Conservation (phyloP, 1,140 invertebrate species). For the Dreissena rostriformis region DNA sequence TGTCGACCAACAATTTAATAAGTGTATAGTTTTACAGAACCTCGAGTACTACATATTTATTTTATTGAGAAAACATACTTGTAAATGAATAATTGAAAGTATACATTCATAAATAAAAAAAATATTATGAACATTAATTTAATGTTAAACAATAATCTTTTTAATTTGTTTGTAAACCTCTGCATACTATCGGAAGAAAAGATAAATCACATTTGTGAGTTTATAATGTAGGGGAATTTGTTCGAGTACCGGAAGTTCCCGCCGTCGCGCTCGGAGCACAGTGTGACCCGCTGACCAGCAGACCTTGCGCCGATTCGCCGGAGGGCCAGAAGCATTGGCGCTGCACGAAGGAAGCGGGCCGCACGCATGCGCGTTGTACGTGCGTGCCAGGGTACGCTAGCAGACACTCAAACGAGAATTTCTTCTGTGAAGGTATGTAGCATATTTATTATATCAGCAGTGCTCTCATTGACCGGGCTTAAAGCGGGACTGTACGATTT, state of each 20-base stretch:
- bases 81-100: too few relatives aligned
- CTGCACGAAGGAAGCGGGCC: conserved; percentile 18
- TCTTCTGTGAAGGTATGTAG: conserved; percentile 29
- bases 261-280: not conserved
- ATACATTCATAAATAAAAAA: too few relatives aligned
- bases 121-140: too few relatives aligned
- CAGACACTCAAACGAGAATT: conserved; percentile 11
- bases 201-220: too few relatives aligned
- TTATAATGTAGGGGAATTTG: conserved; percentile 7
- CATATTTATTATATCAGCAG: too few relatives aligned
- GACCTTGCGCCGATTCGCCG: not conserved
- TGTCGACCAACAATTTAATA: too few relatives aligned
- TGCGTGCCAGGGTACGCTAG: conserved; percentile 51
- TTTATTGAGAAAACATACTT: too few relatives aligned
- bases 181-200: not conserved
- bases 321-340: conserved; percentile 32
- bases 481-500: too few relatives aligned
- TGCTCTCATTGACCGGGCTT: too few relatives aligned
- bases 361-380: conserved; percentile 14
- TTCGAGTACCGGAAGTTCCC: not conserved
- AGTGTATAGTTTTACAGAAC: too few relatives aligned
- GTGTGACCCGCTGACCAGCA: conserved; percentile 9
- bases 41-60: too few relatives aligned
- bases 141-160: not conserved
- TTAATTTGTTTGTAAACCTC: not conserved